A percentile compares a stretch with the other conserved stretches of the same genome.
Conservation (phyloP, 2,888 invertebrate species). For the Axea sp. region DNA sequence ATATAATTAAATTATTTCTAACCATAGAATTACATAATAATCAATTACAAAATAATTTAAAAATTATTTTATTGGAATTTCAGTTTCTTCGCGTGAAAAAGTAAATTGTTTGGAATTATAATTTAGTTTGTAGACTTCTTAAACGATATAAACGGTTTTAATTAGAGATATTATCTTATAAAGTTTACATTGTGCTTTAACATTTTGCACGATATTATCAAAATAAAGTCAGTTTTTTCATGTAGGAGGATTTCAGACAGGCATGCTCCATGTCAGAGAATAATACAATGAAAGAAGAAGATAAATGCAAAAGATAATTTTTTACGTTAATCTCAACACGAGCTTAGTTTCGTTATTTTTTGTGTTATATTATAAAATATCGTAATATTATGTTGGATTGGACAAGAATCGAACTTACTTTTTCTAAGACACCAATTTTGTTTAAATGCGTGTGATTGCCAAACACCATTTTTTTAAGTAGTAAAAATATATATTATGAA, state of each 20-base stretch:
- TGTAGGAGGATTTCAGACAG: constrained; percentile 8
- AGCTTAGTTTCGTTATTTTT: neutral
- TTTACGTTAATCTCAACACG: constrained; percentile 8
- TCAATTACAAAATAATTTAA: no score
- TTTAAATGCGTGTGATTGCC: no score
- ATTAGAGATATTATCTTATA: constrained; percentile 18
- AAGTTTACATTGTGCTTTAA: constrained; percentile 16
- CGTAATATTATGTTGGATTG: no score
- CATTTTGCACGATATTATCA: constrained; percentile 17
- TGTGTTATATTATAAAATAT: neutral
- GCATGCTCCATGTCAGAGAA: constrained; percentile 9
- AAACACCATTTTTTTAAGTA: no score
- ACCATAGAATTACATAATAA: no score
- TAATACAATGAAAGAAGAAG: constrained; percentile 1
- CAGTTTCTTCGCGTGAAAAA: neutral
- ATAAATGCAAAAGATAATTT: constrained; percentile 19
- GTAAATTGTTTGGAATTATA: neutral
- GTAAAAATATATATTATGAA: no score
- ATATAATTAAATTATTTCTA: no score
- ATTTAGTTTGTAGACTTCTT: neutral
- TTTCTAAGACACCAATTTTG: no score
- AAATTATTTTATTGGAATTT: no score
- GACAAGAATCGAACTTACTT: no score
- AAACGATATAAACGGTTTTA: constrained; percentile 2
- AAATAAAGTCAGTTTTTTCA: constrained; percentile 9